Evolutionary conservation across 2,797 vertebrate genomes (phyloP).

Genomic region (Echiichthys vipera): DNA sequence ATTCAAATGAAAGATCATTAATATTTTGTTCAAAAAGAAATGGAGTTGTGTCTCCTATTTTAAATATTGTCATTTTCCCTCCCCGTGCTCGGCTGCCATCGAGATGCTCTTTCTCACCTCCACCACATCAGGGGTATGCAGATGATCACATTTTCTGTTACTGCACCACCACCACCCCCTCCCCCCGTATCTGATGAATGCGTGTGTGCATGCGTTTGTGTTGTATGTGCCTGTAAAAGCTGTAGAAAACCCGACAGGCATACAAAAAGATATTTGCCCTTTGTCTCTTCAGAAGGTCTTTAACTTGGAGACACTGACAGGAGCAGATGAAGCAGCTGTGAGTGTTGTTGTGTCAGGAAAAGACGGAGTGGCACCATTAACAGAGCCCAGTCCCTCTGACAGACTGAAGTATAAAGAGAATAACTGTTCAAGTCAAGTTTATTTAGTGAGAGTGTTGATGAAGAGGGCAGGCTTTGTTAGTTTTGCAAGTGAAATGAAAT

Average conservation of each 20-base stretch:
- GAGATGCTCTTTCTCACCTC: constrained; percentile 62
- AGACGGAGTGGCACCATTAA: constrained; percentile 66
- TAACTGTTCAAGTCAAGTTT: constrained; percentile 23
- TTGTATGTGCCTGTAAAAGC: constrained; percentile 37
- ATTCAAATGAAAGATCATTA: constrained; percentile 92
- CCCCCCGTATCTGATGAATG: constrained; percentile 46
- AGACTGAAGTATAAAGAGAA: constrained; percentile 30
- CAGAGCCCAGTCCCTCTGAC: constrained; percentile 26
- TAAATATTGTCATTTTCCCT: constrained; percentile 75
- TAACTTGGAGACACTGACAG: constrained; percentile 67
- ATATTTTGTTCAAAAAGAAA: constrained; percentile 86
- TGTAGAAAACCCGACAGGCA: constrained; percentile 61
- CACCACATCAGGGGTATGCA: constrained; percentile 59
- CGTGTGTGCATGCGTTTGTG: constrained; percentile 30
- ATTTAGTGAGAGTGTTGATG: constrained; percentile 8
- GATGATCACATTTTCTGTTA: constrained; percentile 65
- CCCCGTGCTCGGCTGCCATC: constrained; percentile 34
- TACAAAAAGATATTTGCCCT: constrained; percentile 49
- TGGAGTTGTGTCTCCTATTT: constrained; percentile 74
- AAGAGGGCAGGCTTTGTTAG: constrained; percentile 4
- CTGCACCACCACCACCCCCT: neutral
- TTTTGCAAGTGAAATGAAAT: constrained; percentile 9
- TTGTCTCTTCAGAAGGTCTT: constrained; percentile 68
- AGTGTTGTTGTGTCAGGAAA: constrained; percentile 57
- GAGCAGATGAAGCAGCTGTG: constrained; percentile 67